Base-by-base conservation (phyloP, 2,888 invertebrate species). In the Biston stratarius region DNA sequence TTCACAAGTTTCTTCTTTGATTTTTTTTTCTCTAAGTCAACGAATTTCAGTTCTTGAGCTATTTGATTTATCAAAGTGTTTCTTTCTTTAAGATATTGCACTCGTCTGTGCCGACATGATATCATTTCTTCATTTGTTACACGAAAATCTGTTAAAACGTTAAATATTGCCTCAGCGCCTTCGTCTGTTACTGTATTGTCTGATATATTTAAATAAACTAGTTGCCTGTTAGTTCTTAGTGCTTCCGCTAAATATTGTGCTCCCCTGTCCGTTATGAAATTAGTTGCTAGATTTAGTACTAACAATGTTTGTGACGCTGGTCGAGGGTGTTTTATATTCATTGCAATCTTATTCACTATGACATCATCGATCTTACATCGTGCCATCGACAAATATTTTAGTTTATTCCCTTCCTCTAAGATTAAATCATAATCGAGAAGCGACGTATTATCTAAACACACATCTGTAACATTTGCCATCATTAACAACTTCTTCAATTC, bases 221-320 rank as follows among this genome's bases (percentile, higher is more conserved):
- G 42, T 10, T 42, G 40, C 48, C 58, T 67, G 15, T 67, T 67
- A n/a, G 81, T 67, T 59, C 87, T 75, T 6, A 90, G 62, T 0
- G 78, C 79, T 1, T 81, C 63, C 2, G 79, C 83, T 61, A 90
- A 64, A 66, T 69, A 69, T 42, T 72, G 76, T 0, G 78, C 83
- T 3, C 89, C 90, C 0, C 63, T 11, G 70, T 89, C 83, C 1
- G 88, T 85, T 6, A 91, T 87, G 48, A 59, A 77, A 64, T 91
- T 90, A 0, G 84, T 78, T 3, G 88, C 74, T 36, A 67, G 42
- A 12, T 61, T 62, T 6, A 62, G 53, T 10, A 47, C 6, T 7
- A 24, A 12, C 10, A 67, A 58, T 5, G 34, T 53, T n/a, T 53
- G 40, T 6, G 67, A 58, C 0, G 58, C 57, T 8, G 47, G 47